Conservation (phyloP, 1,140 invertebrate species). For the Polypedilum vanderplanki region DNA sequence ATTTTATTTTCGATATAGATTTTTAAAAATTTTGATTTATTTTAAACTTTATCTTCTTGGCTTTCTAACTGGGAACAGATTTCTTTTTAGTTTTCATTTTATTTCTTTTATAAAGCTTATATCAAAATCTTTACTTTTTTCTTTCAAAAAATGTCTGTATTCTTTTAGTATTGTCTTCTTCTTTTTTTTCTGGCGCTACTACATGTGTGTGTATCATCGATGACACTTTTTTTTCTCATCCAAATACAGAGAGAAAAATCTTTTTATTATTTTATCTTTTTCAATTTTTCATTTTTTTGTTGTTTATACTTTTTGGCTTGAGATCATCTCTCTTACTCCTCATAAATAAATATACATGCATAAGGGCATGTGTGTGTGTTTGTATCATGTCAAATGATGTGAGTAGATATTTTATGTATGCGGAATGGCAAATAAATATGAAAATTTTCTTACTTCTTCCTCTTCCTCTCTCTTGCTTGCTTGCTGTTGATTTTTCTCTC, state of each 20-base stretch:
- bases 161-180: not conserved
- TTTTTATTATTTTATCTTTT: conserved; percentile 15
- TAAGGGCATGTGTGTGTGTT: not conserved
- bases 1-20: not conserved
- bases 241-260: not conserved
- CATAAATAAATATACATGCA: conserved; percentile 7
- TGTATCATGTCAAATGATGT: not conserved
- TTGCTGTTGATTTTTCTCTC: not conserved
- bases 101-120: no score
- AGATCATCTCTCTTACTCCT: not conserved
- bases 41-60: no score
- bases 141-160: not conserved
- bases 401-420: conserved; percentile 6
- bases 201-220: not conserved
- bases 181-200: not conserved
- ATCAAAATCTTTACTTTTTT: not conserved
- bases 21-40: not conserved
- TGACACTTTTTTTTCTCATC: not conserved
- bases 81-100: no score
- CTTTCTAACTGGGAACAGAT: no score
- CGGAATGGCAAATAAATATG: conserved; percentile 17
- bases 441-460: not conserved
- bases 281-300: not conserved
- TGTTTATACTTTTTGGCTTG: not conserved
- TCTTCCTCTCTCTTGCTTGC: not conserved